A percentile compares a stretch with the other conserved stretches of the same genome.
phyloP scores from a whole-genome alignment of 2,888 invertebrate species.

The Rotaria macrura region DNA sequence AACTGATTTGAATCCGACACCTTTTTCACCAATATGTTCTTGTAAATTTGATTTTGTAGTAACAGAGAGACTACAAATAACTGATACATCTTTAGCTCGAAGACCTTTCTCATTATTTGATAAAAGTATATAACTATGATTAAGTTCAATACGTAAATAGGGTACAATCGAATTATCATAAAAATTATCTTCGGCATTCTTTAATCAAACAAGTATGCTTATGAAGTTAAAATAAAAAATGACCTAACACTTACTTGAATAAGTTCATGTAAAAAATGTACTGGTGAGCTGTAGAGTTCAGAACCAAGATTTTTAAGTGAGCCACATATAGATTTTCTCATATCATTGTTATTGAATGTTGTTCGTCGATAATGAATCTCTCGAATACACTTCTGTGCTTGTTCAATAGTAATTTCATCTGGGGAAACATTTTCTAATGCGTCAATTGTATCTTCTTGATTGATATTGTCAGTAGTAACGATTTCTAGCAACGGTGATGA shows the following conservation, averaged over 20 bases:
- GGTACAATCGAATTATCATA: background rate
- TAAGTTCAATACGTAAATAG: constrained; percentile 4
- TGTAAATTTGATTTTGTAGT: constrained; percentile 14
- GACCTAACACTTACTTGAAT: background rate
- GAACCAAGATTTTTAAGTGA: constrained; percentile 21
- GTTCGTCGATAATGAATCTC: background rate
- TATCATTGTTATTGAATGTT: background rate
- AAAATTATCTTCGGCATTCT: constrained; percentile 23
- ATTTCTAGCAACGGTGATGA: background rate
- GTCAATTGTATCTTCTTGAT: background rate
- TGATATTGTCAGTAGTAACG: background rate
- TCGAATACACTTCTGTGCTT: background rate
- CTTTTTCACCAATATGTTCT: constrained; percentile 30
- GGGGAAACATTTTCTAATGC: background rate
- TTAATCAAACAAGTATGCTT: too few relatives aligned
- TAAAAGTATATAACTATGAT: constrained; percentile 21
- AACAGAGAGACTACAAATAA: constrained; percentile 22
- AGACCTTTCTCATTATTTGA: constrained; percentile 28
- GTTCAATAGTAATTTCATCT: background rate
- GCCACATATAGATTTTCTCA: constrained; percentile 22
- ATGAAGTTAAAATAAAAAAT: too few relatives aligned
- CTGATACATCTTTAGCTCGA: background rate
- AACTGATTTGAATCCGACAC: constrained; percentile 29
- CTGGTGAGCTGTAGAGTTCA: constrained; percentile 23
- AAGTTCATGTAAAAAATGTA: constrained; percentile 24